Conservation (phyloP, 2,113 vertebrate species). For the Vanacampus margaritifer region DNA sequence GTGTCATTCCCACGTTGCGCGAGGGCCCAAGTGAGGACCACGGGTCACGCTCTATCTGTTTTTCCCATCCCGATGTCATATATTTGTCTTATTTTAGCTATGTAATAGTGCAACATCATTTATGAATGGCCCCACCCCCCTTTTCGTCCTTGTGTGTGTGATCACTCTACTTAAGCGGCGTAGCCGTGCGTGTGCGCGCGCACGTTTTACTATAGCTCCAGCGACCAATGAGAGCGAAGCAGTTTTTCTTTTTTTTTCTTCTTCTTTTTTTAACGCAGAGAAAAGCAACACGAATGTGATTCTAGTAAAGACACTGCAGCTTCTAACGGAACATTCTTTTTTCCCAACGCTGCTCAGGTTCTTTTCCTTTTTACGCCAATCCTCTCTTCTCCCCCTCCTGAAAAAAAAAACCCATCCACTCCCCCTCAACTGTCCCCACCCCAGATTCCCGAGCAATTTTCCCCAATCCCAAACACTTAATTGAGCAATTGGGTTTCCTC, state of each 20-base stretch:
- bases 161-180: conserved; percentile 53
- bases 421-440: conserved; percentile 61
- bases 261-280: conserved; percentile 13
- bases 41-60: not conserved
- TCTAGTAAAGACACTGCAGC: conserved; percentile 64
- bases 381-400: conserved; percentile 39
- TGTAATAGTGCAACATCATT: conserved; percentile 41
- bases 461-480: conserved; percentile 81
- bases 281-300: conserved; percentile 60
- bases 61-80: not conserved
- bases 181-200: conserved; percentile 49
- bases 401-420: conserved; percentile 3
- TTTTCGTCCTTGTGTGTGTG: conserved; percentile 26
- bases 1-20: conserved; percentile 59
- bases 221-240: conserved; percentile 69
- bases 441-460: conserved; percentile 67
- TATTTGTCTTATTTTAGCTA: conserved; percentile 28
- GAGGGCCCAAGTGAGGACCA: conserved; percentile 19
- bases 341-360: conserved; percentile 63
- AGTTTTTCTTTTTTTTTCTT: not conserved
- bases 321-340: conserved; percentile 68
- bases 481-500: conserved; percentile 94
- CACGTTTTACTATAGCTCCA: conserved; percentile 65
- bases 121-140: conserved; percentile 63
- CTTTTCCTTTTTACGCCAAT: conserved; percentile 56